Evolutionary conservation across 1,140 invertebrate species (phyloP).

Genomic region (Bicyclus anynana): DNA sequence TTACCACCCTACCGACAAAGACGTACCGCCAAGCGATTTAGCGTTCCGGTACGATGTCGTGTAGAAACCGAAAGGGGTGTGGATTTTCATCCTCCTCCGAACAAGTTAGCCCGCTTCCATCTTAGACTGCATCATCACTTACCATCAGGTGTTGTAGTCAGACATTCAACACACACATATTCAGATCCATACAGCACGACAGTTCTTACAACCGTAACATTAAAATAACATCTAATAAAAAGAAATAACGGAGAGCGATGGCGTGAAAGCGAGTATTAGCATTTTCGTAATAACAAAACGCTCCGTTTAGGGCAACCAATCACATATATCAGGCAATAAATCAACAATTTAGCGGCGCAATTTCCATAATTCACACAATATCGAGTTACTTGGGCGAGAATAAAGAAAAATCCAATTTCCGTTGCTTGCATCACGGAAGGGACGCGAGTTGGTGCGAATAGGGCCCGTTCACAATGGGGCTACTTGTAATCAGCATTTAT

Average conservation of each 20-base stretch:
- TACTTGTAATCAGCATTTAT: slow-evolving; percentile 20
- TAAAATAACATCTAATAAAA: neutral
- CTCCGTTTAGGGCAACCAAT: slow-evolving; percentile 33
- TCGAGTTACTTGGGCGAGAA: slow-evolving; percentile 63
- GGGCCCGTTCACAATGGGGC: slow-evolving; percentile 21
- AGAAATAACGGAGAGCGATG: neutral
- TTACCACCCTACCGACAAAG: too few relatives aligned
- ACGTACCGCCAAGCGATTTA: too few relatives aligned
- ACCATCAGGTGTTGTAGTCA: too few relatives aligned
- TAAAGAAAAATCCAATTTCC: slow-evolving; percentile 70
- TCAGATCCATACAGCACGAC: too few relatives aligned
- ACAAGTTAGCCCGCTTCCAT: too few relatives aligned
- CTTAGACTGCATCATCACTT: too few relatives aligned
- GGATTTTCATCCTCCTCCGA: too few relatives aligned
- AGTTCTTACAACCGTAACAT: neutral
- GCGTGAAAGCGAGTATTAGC: neutral
- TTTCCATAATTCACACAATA: slow-evolving; percentile 74
- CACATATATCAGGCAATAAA: slow-evolving; percentile 58
- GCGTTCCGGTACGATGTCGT: too few relatives aligned
- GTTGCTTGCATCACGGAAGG: slow-evolving; percentile 49
- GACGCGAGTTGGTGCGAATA: slow-evolving; percentile 28
- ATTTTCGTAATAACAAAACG: slow-evolving; percentile 19
- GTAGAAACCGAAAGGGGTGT: too few relatives aligned
- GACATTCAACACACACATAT: too few relatives aligned
- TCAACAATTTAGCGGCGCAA: slow-evolving; percentile 68